Percentiles rank a stretch among this genome's conserved stretches.
Conservation (phyloP, 2,888 invertebrate species). For the Chaitophorus viminalis region DNA sequence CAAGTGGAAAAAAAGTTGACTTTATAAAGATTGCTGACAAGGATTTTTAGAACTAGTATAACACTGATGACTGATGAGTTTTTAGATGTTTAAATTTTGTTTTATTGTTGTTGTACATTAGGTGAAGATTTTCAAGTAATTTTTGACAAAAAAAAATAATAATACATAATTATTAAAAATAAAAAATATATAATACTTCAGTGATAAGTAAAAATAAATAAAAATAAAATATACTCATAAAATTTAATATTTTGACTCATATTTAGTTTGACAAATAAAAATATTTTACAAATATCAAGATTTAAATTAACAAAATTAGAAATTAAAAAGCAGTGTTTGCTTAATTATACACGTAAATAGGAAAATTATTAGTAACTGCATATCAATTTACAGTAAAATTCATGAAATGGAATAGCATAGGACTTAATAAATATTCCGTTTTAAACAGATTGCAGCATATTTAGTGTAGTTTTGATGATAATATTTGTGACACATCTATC, state of each 20-base stretch:
- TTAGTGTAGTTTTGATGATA: background rate
- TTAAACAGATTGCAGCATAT: background rate
- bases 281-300: background rate
- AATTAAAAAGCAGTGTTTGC: background rate
- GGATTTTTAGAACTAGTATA: no score
- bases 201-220: background rate
- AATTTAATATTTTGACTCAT: background rate
- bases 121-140: no score
- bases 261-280: background rate
- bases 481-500: no score
- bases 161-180: background rate
- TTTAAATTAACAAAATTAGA: background rate
- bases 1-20: no score
- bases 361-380: background rate
- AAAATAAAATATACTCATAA: background rate
- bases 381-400: no score
- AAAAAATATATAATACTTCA: background rate
- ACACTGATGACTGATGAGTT: no score
- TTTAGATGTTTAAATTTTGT: no score
- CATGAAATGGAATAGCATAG: no score
- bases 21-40: no score
- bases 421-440: background rate
- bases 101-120: no score
- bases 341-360: background rate
- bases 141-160: background rate